These are phyloP conservation scores for Aculops lycopersici DNA, from an alignment of 1,140 invertebrate species.

Conservation along the genomic window DNA sequence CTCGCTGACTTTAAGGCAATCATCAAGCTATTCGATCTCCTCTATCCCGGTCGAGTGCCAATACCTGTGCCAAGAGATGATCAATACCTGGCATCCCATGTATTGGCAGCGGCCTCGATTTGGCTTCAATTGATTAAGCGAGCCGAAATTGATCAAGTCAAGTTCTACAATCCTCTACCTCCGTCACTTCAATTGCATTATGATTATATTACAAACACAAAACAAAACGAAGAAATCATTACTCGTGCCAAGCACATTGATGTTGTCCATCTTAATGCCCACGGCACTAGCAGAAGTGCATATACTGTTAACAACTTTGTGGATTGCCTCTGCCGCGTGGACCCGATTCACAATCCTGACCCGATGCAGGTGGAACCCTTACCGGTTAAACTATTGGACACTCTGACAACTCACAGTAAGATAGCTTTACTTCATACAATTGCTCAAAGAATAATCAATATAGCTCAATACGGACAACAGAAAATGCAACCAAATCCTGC, in stretches of 20 bases:
- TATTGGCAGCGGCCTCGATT: conserved; percentile 72
- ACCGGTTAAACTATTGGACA: conserved; percentile 65
- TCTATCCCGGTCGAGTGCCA: conserved; percentile 67
- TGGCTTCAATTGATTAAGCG: conserved; percentile 85
- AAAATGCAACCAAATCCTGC: conserved; percentile 36
- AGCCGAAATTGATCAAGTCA: conserved; percentile 39
- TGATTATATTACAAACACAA: conserved; percentile 14
- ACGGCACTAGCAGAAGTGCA: too few species aligned
- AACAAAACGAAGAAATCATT: too few species aligned
- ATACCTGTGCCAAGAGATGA: conserved; percentile 56
- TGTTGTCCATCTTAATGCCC: too few species aligned
- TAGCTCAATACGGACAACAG: conserved; percentile 27
- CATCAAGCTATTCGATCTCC: conserved; percentile 54
- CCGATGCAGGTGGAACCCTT: too few species aligned
- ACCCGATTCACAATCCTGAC: too few species aligned
- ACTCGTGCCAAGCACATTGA: too few species aligned
- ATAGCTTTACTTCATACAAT: conserved; percentile 85
- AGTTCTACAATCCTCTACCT: conserved; percentile 40
- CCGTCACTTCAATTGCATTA: conserved; percentile 40
- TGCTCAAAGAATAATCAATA: conserved; percentile 52
- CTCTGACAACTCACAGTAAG: conserved; percentile 77
- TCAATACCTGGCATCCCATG: conserved; percentile 45
- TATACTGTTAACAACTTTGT: too few species aligned
- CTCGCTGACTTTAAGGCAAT: conserved; percentile 54
- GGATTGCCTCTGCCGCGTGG: too few species aligned